A percentile compares a stretch with the other conserved stretches of the same genome.
Conservation (phyloP, 2,888 invertebrate species). For the Melanargia galathea region DNA sequence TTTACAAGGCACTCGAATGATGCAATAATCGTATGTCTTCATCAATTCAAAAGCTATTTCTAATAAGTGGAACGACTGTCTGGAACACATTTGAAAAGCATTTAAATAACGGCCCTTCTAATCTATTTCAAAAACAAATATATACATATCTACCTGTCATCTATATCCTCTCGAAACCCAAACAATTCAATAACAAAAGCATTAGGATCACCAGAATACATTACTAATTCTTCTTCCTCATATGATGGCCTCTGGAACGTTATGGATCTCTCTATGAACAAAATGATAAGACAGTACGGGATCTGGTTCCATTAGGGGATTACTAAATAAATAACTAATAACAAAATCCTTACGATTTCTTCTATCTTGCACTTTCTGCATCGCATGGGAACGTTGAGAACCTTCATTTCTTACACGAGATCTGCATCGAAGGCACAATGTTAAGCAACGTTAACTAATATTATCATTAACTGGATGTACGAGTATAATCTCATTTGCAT, state of each 20-base stretch:
- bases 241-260: conserved; percentile 25
- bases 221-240: conserved; percentile 37
- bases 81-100: conserved; percentile 43
- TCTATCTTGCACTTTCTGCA: background rate
- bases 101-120: too few species aligned
- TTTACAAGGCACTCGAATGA: conserved; percentile 79
- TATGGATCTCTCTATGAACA: conserved; percentile 46
- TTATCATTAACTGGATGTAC: too few species aligned
- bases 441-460: background rate
- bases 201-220: conserved; percentile 71
- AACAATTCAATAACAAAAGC: conserved; percentile 85
- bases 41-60: conserved; percentile 86
- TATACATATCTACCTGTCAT: conserved; percentile 65
- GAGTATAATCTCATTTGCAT: too few species aligned
- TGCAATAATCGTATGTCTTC: conserved; percentile 84
- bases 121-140: background rate
- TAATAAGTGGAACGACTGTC: conserved; percentile 79
- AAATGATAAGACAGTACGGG: background rate
- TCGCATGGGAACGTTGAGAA: background rate
- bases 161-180: conserved; percentile 75
- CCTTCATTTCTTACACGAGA: background rate
- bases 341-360: background rate
- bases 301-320: background rate
- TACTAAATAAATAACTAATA: background rate
- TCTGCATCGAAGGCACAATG: background rate